Conservation (phyloP, 2,113 vertebrate genomes). For the Colossoma macropomum region DNA sequence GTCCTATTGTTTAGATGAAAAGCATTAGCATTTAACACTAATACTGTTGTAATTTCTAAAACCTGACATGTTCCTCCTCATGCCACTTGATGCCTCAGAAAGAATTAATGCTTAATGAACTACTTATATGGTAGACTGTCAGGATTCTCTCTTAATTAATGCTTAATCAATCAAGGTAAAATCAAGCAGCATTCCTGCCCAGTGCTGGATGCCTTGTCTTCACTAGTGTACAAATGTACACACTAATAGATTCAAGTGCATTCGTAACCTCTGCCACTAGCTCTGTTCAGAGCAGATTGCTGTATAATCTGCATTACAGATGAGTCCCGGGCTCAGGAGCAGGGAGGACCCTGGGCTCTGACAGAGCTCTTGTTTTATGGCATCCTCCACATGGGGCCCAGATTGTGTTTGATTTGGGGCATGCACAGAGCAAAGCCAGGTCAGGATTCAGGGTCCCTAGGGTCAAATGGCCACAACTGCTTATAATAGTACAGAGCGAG, state of each 20-base stretch:
- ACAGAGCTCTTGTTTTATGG: slow-evolving; percentile 14
- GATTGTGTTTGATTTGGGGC: slow-evolving; percentile 38
- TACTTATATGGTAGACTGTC: too few species aligned
- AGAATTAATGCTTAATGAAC: too few species aligned
- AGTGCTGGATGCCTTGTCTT: slow-evolving; percentile 6
- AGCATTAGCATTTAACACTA: too few species aligned
- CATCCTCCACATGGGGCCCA: slow-evolving; percentile 45
- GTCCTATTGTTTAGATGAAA: too few species aligned
- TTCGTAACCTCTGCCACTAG: slow-evolving; percentile 24
- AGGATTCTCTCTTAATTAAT: too few species aligned
- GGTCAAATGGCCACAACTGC: slow-evolving; percentile 61
- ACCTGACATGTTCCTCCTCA: too few species aligned
- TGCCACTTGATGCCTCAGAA: too few species aligned
- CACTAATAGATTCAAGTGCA: background rate
- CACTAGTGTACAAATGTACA: background rate
- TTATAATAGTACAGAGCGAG: background rate
- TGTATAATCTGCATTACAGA: slow-evolving; percentile 50
- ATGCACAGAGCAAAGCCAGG: slow-evolving; percentile 28
- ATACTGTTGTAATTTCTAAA: too few species aligned
- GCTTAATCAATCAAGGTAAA: too few species aligned
- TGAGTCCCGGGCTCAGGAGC: slow-evolving; percentile 32
- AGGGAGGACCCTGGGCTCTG: slow-evolving; percentile 10
- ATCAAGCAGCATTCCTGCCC: too few species aligned
- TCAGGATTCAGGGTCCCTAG: slow-evolving; percentile 55
- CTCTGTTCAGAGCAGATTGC: slow-evolving; percentile 32